Evolutionary conservation across 2,113 vertebrate species (phyloP), one percentile per base, ranked within the genome.

Genomic region (Rhagologus leucostigma): DNA sequence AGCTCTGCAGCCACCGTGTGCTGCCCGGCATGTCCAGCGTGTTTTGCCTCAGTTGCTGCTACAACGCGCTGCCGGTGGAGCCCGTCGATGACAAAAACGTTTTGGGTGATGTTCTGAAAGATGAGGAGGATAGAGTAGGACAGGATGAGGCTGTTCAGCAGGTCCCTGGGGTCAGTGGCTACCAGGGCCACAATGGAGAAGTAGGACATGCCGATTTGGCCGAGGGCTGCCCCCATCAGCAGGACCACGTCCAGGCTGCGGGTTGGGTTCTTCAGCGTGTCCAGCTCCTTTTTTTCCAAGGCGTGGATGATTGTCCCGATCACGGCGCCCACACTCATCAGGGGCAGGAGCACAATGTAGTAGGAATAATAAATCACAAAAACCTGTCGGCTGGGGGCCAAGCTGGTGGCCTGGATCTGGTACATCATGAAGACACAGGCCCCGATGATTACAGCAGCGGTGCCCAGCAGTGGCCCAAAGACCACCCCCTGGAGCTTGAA

Each of bases 51-150:
- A 4, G 84, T 18, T 7, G 10, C 47, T 53, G 90, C 90, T 83
- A 23, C 81, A 11, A 73, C 10, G 1, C 22, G 98, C 94, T 92
- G 98, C 26, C 98, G 94, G 89, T 99, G 98, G 74, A 99, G 98
- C 33, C 99, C 99, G 6, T 99, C 98, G 0, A 99, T 98, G 91
- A 99, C 99, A 95, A 99, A 99, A 96, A 99, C 91, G 35, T 99
- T 99, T 94, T 99, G 99, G 24, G 98, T 95, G 47, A 99, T 95
- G 91, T 98, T 98, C 97, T 99, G 98, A 82, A 99, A 77, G 93
- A 99, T 98, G 50, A 98, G 97, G 84, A 99, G 95, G 67, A 99
- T 82, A 1, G 99, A 98, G 81, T 98, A 98, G 75, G 98, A 97
- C 69, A 99, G 96, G 91, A 98, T 98, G 26, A 99, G 98, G n/a